Percentiles rank a stretch among this genome's conserved stretches.
phyloP scores from a whole-genome alignment of 1,140 invertebrate species.

The Drosophila subobscura region DNA sequence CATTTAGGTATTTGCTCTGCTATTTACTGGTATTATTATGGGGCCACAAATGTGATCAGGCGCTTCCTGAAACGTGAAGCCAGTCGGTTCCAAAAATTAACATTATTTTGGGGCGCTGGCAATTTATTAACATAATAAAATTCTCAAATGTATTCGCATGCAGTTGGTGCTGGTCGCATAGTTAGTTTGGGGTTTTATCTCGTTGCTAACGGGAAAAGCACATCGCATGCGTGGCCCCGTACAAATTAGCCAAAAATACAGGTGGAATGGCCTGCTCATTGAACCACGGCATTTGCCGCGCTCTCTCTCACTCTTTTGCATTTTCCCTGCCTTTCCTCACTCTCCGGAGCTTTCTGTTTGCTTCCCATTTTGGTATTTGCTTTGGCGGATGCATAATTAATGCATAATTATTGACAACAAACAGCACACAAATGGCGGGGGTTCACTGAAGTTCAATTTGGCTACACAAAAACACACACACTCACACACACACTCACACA shows the following conservation, averaged over 20 bases:
- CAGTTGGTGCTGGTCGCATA: no score
- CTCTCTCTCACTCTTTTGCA: background rate
- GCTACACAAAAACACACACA: slow-evolving; percentile 1
- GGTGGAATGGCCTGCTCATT: no score
- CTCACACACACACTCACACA: no score
- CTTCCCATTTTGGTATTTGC: slow-evolving; percentile 49
- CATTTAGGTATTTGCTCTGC: slow-evolving; percentile 17
- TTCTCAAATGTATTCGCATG: background rate
- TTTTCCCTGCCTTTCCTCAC: slow-evolving; percentile 3
- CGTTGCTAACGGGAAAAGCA: background rate
- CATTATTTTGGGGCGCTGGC: slow-evolving; percentile 8
- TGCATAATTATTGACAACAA: slow-evolving; percentile 72
- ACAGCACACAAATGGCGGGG: slow-evolving; percentile 26
- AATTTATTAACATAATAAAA: slow-evolving; percentile 50
- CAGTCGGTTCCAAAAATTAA: slow-evolving; percentile 12
- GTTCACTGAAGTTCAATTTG: slow-evolving; percentile 7
- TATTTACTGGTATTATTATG: slow-evolving; percentile 37
- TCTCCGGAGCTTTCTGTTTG: background rate
- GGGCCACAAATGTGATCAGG: slow-evolving; percentile 42
- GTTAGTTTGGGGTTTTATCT: no score
- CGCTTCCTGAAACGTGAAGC: slow-evolving; percentile 28
- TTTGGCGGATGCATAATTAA: slow-evolving; percentile 64
- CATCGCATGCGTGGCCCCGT: no score
- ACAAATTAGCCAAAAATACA: no score
- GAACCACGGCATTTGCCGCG: no score